Evolutionary conservation across 1,140 invertebrate genomes (phyloP).

Genomic region (Thereuonema tuberculata): DNA sequence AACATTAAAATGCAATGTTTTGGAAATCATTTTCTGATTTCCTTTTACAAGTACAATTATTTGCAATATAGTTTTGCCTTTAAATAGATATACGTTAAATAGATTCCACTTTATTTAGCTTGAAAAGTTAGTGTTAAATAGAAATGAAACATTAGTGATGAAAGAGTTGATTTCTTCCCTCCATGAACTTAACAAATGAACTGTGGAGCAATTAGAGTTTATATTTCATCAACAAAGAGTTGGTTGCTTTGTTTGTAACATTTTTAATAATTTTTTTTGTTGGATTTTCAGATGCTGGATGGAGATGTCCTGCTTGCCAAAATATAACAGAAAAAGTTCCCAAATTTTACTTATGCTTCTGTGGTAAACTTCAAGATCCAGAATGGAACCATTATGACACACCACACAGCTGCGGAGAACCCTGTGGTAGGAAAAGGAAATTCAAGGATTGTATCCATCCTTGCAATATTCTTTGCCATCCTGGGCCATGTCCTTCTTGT

Average conservation of each 20-base stretch:
- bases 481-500: slow-evolving; percentile 64
- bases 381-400: slow-evolving; percentile 54
- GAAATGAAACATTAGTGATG: neutral
- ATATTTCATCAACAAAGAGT: neutral
- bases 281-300: slow-evolving; percentile 47
- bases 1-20: too few relatives aligned
- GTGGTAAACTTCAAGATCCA: slow-evolving; percentile 57
- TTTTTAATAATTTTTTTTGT: too few relatives aligned
- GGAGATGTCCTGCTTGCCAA: slow-evolving; percentile 88
- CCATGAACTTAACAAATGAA: neutral
- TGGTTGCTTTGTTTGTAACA: too few relatives aligned
- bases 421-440: slow-evolving; percentile 47
- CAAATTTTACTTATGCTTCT: slow-evolving; percentile 64
- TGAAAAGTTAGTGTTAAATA: too few relatives aligned
- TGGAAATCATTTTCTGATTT: too few relatives aligned
- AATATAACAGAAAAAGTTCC: slow-evolving; percentile 51
- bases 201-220: neutral
- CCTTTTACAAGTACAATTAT: too few relatives aligned
- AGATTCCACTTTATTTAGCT: too few relatives aligned
- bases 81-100: too few relatives aligned
- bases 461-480: slow-evolving; percentile 80
- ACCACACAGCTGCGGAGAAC: slow-evolving; percentile 78
- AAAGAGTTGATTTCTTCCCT: neutral
- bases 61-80: too few relatives aligned
- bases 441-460: slow-evolving; percentile 53